Conservation (phyloP, 2,888 invertebrate species). For the Thelaira solivaga region DNA sequence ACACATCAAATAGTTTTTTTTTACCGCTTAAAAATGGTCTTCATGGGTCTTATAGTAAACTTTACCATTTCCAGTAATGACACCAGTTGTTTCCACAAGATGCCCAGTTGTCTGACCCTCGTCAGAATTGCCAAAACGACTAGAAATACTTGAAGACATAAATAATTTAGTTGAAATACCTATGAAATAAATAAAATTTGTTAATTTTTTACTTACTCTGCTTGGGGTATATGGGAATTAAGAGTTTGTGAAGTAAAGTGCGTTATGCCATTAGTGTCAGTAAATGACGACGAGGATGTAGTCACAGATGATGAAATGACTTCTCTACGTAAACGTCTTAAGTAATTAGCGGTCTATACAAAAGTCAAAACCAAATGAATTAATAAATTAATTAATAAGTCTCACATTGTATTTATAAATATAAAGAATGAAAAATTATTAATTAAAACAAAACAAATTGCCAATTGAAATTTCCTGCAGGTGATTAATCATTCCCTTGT, state of each 20-base stretch:
- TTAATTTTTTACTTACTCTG: slow-evolving; percentile 35
- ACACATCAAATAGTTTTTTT: not conserved
- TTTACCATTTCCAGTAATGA: slow-evolving; percentile 59
- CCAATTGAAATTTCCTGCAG: no score
- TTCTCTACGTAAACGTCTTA: slow-evolving; percentile 71
- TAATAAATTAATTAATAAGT: no score
- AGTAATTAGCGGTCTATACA: slow-evolving; percentile 62
- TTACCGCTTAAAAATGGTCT: slow-evolving; percentile 43
- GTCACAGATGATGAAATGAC: slow-evolving; percentile 62
- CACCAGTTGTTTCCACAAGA: slow-evolving; percentile 61
- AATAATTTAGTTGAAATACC: not conserved
- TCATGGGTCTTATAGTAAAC: slow-evolving; percentile 47
- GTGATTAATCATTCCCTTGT: no score
- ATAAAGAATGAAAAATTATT: no score
- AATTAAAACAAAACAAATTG: no score
- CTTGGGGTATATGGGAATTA: slow-evolving; percentile 46
- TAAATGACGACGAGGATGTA: slow-evolving; percentile 66
- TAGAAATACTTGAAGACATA: slow-evolving; percentile 51
- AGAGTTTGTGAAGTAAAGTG: slow-evolving; percentile 59
- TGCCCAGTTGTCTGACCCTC: slow-evolving; percentile 43
- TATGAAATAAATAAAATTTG: not conserved
- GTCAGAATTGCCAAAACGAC: slow-evolving; percentile 58
- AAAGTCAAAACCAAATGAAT: not conserved
- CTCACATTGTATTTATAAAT: no score
- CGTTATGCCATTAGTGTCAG: slow-evolving; percentile 64